Percentiles rank a stretch among this genome's conserved stretches.
Evolutionary conservation across 2,113 vertebrate genomes (phyloP).

Genomic region (Phalacrocorax aristotelis): DNA sequence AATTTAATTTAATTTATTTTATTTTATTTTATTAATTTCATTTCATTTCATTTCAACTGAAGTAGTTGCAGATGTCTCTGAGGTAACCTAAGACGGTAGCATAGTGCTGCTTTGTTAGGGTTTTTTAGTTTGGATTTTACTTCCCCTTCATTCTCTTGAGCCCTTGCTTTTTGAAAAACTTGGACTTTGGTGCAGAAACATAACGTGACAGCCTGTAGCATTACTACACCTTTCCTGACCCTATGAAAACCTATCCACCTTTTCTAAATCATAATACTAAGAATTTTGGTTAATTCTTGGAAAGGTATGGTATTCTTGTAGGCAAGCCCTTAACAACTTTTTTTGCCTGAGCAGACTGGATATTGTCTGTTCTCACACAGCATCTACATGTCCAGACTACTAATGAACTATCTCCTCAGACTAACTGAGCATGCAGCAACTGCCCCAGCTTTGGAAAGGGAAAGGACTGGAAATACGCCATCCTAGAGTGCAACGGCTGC

Average conservation of each 20-base stretch:
- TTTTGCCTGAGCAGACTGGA: neutral
- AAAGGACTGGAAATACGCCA: neutral
- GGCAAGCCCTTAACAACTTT: neutral
- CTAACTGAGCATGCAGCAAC: neutral
- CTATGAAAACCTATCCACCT: neutral
- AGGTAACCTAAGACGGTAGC: neutral
- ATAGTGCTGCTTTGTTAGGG: accelerated
- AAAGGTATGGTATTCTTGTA: neutral
- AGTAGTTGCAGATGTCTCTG: neutral
- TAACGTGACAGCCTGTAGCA: neutral
- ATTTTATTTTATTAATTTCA: neutral
- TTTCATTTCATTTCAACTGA: neutral
- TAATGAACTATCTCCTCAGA: neutral
- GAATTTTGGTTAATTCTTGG: neutral
- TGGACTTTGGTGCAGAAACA: neutral
- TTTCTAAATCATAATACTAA: neutral
- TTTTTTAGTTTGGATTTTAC: neutral
- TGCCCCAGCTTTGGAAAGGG: neutral
- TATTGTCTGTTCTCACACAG: neutral
- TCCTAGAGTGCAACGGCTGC: neutral
- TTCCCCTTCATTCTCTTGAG: neutral
- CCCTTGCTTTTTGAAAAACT: neutral
- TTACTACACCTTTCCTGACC: neutral
- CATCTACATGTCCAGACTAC: neutral
- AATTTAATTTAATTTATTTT: neutral